phyloP scores from a whole-genome alignment of 2,113 vertebrate species.

The Rattus rattus region DNA sequence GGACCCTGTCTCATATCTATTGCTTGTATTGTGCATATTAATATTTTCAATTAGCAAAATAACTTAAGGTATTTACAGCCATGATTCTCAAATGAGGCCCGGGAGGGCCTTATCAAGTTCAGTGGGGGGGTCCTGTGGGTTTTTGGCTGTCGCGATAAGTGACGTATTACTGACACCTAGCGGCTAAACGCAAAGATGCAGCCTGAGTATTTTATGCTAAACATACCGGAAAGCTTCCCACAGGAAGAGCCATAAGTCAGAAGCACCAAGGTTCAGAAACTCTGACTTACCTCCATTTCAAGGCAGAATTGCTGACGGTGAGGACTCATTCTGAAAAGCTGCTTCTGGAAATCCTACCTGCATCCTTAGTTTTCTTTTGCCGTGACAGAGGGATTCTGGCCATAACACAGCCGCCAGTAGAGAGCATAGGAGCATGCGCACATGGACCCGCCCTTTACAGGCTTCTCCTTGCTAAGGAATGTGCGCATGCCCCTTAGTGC shows the following conservation, averaged over 20 bases:
- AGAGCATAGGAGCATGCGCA: neutral
- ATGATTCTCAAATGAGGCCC: neutral
- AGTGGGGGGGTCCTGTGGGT: neutral
- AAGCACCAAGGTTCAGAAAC: neutral
- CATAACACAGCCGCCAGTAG: neutral
- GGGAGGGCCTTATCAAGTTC: neutral
- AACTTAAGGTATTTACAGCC: neutral
- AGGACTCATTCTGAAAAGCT: neutral
- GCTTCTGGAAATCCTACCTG: neutral
- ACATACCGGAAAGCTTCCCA: neutral
- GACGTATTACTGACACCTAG: conserved; percentile 21
- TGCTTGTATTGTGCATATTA: neutral
- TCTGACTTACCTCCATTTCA: neutral
- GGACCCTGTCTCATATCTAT: neutral
- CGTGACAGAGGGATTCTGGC: neutral
- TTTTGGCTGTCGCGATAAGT: neutral
- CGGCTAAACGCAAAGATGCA: neutral
- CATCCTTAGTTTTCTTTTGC: neutral
- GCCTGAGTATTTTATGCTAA: neutral
- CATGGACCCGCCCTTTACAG: neutral
- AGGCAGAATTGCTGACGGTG: neutral
- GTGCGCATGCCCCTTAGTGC: neutral
- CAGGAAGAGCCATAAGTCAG: neutral
- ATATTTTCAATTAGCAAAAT: neutral
- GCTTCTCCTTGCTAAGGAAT: neutral